Evolutionary conservation across 2,797 vertebrate species (phyloP), one percentile per base, ranked within the genome.

Genomic region (Falco berigora): DNA sequence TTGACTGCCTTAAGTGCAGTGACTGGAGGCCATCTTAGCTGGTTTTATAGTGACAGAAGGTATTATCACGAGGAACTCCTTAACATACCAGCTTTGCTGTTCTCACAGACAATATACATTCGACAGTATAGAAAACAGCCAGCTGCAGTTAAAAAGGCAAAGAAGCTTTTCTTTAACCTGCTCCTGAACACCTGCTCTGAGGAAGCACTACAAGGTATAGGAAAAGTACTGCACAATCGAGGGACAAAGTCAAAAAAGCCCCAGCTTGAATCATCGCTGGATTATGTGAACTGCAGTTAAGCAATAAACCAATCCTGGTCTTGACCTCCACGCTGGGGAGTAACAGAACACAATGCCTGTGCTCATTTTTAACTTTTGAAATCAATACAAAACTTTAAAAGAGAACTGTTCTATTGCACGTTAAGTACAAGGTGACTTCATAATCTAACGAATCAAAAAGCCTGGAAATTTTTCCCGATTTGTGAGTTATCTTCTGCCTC

Each of bases 21-120:
- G 77, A 73, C 52, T 91, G 91, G 96, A 96, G 89, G 94, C 90
- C 95, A 94, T 92, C 64, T 95, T 86, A 95, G 94, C 89, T 85
- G 63, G 18, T 90, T 47, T 86, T 49, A 88, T 49, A 88, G 61
- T 36, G 68, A 84, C 89, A 93, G 72, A 38, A 96, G 88, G 74
- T 87, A 76, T 8, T 61, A 53, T 62, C 61, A 82, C 0, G 1
- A 92, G 86, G 83, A 84, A 27, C 76, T 50, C 75, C 80, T 53
- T 20, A 64, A 40, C n/a, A 34, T 5, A 36, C n/a, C 66, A 88
- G 83, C 52, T 90, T 50, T 67, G 40, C 80, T 40, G 22, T 49
- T 68, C 88, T 63, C 83, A 49, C 25, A 44, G 83, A 52, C 85
- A 81, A 42, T 12, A 49, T 1, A 27, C 14, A 47, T 32, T 42